Base-by-base conservation (phyloP, 2,113 vertebrate species). In the Heterotis niloticus region DNA sequence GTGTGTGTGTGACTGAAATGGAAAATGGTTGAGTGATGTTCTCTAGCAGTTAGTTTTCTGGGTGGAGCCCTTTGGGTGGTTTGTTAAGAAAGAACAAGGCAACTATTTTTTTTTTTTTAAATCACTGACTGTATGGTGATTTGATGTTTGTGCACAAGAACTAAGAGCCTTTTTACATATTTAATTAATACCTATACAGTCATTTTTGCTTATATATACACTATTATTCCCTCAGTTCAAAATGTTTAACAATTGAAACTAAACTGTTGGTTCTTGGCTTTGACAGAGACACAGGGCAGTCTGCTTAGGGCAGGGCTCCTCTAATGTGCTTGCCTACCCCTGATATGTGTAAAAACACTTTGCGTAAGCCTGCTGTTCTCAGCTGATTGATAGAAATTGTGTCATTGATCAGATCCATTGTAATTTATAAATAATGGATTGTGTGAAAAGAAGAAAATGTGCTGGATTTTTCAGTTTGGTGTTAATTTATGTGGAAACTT, bases 1-100 rank as follows among this genome's bases (percentile, higher is more conserved):
- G 23, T 79, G 18, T 29, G 23, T 81, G 57, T 70, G 52, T 78
- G 66, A n/a, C 16, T 68, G 23, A 62, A 62, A 62, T 20, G 34
- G 69, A n/a, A 71, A 16, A 69, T 28, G 1, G 10, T 23, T 17
- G 12, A 66, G 76, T 23, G 64, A 62, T 11, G 13, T 62, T 14
- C 24, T 12, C 23, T 67, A 7, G 34, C 10, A 60, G 23, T 28
- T 34, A 57, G 11, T 51, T 64, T 70, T 57, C n/a, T 78, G 72
- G 65, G 65, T 28, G 10, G 65, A 67, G 34, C 34, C 34, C 65
- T 67, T 24, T 67, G 65, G 65, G n/a, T 10, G 34, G 34, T 4
- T 44, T 44, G 2, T 44, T 44, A 44, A 44, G 34, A n/a, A n/a
- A n/a, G n/a, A n/a, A n/a, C n/a, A 44, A 44, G 34, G 34, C 34